Conservation (phyloP, 2,888 invertebrate genomes). For the Thera britannica region DNA sequence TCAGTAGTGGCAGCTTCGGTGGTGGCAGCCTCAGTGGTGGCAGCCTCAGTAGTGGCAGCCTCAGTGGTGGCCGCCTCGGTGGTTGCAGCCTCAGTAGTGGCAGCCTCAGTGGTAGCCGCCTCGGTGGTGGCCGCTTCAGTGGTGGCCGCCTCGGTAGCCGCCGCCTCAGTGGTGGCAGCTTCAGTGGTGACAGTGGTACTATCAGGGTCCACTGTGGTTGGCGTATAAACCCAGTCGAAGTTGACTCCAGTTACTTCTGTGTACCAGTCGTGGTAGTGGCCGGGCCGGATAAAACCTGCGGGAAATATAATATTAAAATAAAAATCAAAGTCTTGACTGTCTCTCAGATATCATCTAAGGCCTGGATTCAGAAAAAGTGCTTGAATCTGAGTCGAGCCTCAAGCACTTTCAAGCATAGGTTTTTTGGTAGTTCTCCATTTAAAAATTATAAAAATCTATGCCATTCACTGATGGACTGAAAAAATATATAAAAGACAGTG, state of each 20-base stretch:
- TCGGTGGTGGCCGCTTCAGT: too few species aligned
- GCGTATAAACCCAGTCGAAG: constrained; percentile 53
- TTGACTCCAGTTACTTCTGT: constrained; percentile 52
- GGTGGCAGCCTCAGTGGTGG: neutral
- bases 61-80: neutral
- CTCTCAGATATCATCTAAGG: too few species aligned
- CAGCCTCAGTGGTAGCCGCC: neutral
- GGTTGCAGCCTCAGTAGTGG: neutral
- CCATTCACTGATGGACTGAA: too few species aligned
- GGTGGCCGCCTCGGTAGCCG: neutral
- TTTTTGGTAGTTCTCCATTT: too few species aligned
- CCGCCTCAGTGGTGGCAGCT: too few species aligned
- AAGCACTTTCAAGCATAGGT: too few species aligned
- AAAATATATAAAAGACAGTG: too few species aligned
- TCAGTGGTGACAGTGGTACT: neutral
- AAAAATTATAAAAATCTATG: too few species aligned
- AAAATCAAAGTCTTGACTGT: neutral
- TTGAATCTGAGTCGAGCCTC: too few species aligned
- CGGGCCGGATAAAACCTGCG: constrained; percentile 64
- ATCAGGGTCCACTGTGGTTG: neutral
- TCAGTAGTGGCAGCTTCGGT: neutral
- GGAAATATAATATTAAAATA: neutral
- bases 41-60: neutral
- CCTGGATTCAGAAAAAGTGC: too few species aligned
- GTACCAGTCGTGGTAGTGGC: constrained; percentile 64